These are phyloP conservation scores for Lamellibrachia satsuma DNA, from an alignment of 2,888 invertebrate species.

Conservation along the genomic window DNA sequence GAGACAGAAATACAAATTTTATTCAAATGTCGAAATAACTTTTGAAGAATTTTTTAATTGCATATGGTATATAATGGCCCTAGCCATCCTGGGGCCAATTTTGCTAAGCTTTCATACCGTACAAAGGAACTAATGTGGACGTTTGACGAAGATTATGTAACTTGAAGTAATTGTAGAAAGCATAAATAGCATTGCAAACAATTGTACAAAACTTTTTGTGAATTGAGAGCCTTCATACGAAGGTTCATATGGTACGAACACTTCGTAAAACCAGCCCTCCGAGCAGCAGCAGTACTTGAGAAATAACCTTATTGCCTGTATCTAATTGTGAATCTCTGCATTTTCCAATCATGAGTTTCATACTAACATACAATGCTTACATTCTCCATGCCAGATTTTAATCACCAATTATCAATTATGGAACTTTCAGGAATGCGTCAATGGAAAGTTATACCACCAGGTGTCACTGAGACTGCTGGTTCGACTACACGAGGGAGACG, in stretches of 20 bases:
- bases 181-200: too few species aligned
- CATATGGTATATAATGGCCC: background rate
- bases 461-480: conserved; percentile 53
- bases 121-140: too few species aligned
- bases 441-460: conserved; percentile 49
- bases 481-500: conserved; percentile 61
- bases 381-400: background rate
- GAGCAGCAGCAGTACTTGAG: background rate
- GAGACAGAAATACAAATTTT: too few species aligned
- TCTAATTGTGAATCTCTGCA: background rate
- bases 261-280: too few species aligned
- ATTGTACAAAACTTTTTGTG: too few species aligned
- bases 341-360: background rate
- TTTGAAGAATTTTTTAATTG: background rate
- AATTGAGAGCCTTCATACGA: too few species aligned
- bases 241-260: too few species aligned
- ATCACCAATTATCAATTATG: background rate
- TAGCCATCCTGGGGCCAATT: background rate
- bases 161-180: too few species aligned
- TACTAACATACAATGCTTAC: background rate
- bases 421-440: conserved; percentile 14
- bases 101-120: too few species aligned
- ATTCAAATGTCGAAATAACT: background rate
- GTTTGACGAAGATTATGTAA: too few species aligned
- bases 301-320: background rate